phyloP scores from a whole-genome alignment of 2,797 vertebrate genomes.

The Erethizon dorsatum region DNA sequence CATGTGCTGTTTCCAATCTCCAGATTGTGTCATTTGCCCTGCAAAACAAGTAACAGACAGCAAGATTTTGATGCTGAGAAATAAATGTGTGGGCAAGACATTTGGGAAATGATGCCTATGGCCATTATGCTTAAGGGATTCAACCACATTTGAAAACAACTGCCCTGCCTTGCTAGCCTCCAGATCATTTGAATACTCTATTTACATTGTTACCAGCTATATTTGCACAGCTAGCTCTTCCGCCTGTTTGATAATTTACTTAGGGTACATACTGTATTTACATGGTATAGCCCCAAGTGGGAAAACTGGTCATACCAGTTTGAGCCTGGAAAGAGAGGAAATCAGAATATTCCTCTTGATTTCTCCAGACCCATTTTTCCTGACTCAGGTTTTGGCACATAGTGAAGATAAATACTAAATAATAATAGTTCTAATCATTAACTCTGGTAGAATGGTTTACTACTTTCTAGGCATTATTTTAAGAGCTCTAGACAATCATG shows the following conservation, averaged over 20 bases:
- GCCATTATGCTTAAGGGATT: conserved; percentile 50
- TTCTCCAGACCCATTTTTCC: neutral
- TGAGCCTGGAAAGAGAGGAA: conserved; percentile 24
- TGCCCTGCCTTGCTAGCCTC: conserved; percentile 21
- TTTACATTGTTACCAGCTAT: conserved; percentile 80
- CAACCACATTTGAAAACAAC: conserved; percentile 69
- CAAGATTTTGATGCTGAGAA: conserved; percentile 69
- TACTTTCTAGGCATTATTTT: neutral
- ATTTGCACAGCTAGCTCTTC: conserved; percentile 80
- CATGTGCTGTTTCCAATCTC: conserved; percentile 53
- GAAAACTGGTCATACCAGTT: conserved; percentile 81
- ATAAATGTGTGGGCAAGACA: conserved; percentile 41
- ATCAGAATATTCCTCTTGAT: conserved; percentile 18
- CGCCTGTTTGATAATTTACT: conserved; percentile 81
- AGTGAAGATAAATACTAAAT: neutral
- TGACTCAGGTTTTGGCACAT: neutral
- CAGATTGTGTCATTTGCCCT: conserved; percentile 73
- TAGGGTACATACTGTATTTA: conserved; percentile 77
- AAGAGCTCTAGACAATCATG: neutral
- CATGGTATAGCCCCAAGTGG: conserved; percentile 67
- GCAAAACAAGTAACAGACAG: conserved; percentile 69
- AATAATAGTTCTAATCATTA: neutral
- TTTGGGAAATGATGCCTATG: conserved; percentile 42
- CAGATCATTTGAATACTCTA: conserved; percentile 71
- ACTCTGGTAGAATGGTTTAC: neutral